These are phyloP conservation scores for Drosophila flavopinicola DNA, from an alignment of 2,888 invertebrate genomes.

Conservation along the genomic window DNA sequence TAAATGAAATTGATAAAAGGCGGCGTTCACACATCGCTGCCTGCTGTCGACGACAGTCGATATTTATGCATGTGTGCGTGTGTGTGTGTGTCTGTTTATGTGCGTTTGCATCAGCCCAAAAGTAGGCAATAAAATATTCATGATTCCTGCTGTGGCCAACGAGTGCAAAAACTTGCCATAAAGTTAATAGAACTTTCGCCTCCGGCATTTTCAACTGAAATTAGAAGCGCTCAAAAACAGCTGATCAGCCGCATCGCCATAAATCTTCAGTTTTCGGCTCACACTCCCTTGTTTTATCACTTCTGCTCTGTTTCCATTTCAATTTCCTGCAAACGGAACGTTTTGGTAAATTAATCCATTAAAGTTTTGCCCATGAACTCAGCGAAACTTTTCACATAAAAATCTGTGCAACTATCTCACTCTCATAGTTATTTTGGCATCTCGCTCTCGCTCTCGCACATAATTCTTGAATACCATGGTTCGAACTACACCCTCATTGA, in stretches of 20 bases:
- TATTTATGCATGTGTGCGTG: slow-evolving; percentile 11
- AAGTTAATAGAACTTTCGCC: slow-evolving; percentile 62
- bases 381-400: slow-evolving; percentile 77
- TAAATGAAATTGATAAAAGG: slow-evolving; percentile 69
- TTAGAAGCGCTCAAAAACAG: slow-evolving; percentile 52
- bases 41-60: slow-evolving; percentile 30
- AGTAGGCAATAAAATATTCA: slow-evolving; percentile 70
- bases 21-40: slow-evolving; percentile 52
- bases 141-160: slow-evolving; percentile 33
- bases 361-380: slow-evolving; percentile 71
- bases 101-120: slow-evolving; percentile 16
- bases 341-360: slow-evolving; percentile 77
- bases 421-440: not conserved
- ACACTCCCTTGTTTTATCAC: slow-evolving; percentile 19
- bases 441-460: slow-evolving; percentile 19
- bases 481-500: slow-evolving; percentile 51
- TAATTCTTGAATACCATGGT: slow-evolving; percentile 22
- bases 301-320: slow-evolving; percentile 58
- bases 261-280: slow-evolving; percentile 57
- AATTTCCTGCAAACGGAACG: slow-evolving; percentile 71
- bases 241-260: slow-evolving; percentile 64
- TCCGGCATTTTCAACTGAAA: slow-evolving; percentile 42
- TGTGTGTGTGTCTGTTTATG: slow-evolving; percentile 5
- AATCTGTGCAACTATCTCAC: slow-evolving; percentile 31
- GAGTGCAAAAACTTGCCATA: slow-evolving; percentile 50